Base-by-base conservation (phyloP, 2,797 vertebrate genomes). In the Masticophis lateralis region DNA sequence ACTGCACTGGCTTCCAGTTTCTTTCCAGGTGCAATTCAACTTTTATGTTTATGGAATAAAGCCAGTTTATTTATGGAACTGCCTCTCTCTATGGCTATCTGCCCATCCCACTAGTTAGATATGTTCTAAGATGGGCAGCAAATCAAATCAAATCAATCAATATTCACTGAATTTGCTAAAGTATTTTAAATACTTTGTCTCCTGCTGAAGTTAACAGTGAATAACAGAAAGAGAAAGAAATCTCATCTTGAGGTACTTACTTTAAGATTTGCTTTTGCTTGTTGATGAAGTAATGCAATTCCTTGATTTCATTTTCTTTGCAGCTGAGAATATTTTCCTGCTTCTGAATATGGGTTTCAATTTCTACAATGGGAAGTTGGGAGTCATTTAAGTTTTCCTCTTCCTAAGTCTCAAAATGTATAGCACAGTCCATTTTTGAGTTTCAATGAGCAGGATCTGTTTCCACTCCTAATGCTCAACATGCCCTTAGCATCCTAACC, bases 251-350 rank as follows among this genome's bases (percentile, higher is more conserved):
- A 92, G 89, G 91, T 57, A 92, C 93, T 86, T 5, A 90, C 96
- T 95, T 96, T 95, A 96, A 95, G 43, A 94, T 96, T 95, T 96
- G 94, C 95, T 96, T 97, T 91, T 97, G 97, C 51, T 96, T 96
- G 93, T 94, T 95, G 95, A 97, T 94, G 94, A 95, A 94, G 91
- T 94, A 95, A 89, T 97, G 97, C 86, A 97, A 96, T 83, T 74
- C 95, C 93, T 93, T 95, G 96, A 95, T 92, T 95, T 97, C 96
- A 94, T 96, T 95, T 91, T 96, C 95, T 96, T 95, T 97, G 69
- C 89, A 95, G 95, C 66, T 91, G 87, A 96, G 93, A 90, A 95
- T 96, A 90, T 95, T 92, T 90, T 96, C 93, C 91, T 95, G 97
- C 91, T 95, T 97, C 93, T 96, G 25, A 7, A 91, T 79, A 66